phyloP scores from a whole-genome alignment of 2,888 invertebrate genomes.

The Didymodactylos carnosus region DNA sequence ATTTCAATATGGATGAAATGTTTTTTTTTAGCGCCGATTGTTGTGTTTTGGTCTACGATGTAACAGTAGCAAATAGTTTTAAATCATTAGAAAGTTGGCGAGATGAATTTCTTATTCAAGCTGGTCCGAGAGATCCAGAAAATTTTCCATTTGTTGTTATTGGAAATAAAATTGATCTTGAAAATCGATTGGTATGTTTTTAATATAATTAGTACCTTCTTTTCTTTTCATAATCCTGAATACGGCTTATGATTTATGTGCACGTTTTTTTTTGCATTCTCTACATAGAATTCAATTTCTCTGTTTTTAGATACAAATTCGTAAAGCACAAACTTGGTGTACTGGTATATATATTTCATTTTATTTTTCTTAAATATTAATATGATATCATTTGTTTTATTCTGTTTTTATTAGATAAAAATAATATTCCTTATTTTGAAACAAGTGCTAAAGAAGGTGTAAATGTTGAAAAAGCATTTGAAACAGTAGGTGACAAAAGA shows the following conservation, averaged over 20 bases:
- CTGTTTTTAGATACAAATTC: not conserved
- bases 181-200: not conserved
- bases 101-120: slow-evolving; percentile 54
- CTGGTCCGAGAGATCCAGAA: slow-evolving; percentile 88
- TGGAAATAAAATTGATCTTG: slow-evolving; percentile 82
- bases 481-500: too few species aligned
- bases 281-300: not conserved
- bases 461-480: slow-evolving; percentile 95
- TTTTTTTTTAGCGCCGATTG: too few species aligned
- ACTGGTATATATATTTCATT: slow-evolving; percentile 50
- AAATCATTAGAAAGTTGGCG: slow-evolving; percentile 97
- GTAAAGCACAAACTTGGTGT: not conserved
- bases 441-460: slow-evolving; percentile 97
- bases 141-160: slow-evolving; percentile 96
- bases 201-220: not conserved
- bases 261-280: too few species aligned
- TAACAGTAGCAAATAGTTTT: slow-evolving; percentile 89
- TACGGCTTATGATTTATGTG: too few species aligned
- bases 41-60: slow-evolving; percentile 86
- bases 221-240: not conserved
- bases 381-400: not conserved
- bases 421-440: slow-evolving; percentile 95
- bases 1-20: too few species aligned
- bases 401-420: slow-evolving; percentile 55
- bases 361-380: too few species aligned